These are phyloP conservation scores for Paedocypris micromegethes DNA, from an alignment of 2,797 vertebrate genomes.

Conservation along the genomic window DNA sequence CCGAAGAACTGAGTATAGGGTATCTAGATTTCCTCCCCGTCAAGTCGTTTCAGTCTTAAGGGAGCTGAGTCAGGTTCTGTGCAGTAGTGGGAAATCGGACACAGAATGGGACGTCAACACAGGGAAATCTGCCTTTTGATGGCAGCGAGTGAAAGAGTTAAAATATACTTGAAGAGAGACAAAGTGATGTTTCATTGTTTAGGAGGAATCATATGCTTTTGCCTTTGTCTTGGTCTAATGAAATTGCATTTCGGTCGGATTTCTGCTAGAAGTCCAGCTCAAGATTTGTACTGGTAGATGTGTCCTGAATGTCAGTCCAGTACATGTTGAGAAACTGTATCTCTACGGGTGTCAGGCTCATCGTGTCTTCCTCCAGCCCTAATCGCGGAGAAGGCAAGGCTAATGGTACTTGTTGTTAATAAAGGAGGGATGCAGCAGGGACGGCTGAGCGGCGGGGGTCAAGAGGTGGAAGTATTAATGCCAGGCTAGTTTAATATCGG, in stretches of 20 bases:
- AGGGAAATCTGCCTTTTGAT: slow-evolving; percentile 32
- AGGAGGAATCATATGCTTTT: too few relatives aligned
- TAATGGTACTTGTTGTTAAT: slow-evolving; percentile 45
- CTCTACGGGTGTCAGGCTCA: too few relatives aligned
- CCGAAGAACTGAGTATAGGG: slow-evolving; percentile 1
- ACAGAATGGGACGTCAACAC: slow-evolving; percentile 20
- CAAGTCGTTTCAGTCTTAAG: slow-evolving; percentile 8
- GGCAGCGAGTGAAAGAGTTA: slow-evolving; percentile 21
- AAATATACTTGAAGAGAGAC: slow-evolving; percentile 14
- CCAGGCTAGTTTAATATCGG: slow-evolving; percentile 30
- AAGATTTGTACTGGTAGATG: too few relatives aligned
- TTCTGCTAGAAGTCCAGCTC: too few relatives aligned
- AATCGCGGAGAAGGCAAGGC: slow-evolving; percentile 25
- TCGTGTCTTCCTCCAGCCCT: neutral
- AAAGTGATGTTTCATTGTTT: slow-evolving; percentile 1
- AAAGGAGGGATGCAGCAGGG: slow-evolving; percentile 15
- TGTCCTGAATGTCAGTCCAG: too few relatives aligned
- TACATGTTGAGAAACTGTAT: too few relatives aligned
- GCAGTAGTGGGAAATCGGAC: slow-evolving; percentile 15
- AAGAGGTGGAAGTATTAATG: slow-evolving; percentile 30
- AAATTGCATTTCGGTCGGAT: too few relatives aligned
- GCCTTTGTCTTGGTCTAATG: too few relatives aligned
- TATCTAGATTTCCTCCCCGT: slow-evolving; percentile 7
- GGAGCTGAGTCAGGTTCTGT: slow-evolving; percentile 33
- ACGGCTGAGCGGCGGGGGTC: slow-evolving; percentile 11